phyloP scores from a whole-genome alignment of 2,888 invertebrate genomes.

The Drosophila subquinaria region DNA sequence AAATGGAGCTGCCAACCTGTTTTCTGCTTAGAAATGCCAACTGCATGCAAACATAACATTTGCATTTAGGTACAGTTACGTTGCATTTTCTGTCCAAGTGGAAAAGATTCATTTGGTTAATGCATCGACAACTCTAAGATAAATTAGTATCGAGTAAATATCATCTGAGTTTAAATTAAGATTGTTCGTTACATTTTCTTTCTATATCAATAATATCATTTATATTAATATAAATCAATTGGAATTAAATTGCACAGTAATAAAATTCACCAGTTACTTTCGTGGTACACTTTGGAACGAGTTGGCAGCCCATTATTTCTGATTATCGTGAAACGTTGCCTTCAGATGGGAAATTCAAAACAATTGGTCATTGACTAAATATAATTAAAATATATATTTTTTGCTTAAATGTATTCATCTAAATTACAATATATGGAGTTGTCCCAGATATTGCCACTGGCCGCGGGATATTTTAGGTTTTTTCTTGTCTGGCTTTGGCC shows the following conservation, averaged over 20 bases:
- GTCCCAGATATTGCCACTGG: background rate
- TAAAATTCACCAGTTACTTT: background rate
- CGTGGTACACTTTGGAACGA: background rate
- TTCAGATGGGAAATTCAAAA: background rate
- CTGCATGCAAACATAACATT: background rate
- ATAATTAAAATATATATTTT: conserved; percentile 8
- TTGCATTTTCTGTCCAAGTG: background rate
- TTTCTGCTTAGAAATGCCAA: background rate
- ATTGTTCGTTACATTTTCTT: too few relatives aligned
- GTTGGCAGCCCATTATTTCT: background rate
- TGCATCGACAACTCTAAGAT: too few relatives aligned
- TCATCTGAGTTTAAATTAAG: too few relatives aligned
- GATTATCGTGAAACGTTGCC: background rate
- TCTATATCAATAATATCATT: too few relatives aligned
- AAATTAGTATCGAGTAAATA: too few relatives aligned
- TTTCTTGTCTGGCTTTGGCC: background rate
- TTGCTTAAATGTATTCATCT: background rate
- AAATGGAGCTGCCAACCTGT: conserved; percentile 1
- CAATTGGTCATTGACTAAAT: background rate
- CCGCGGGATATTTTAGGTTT: background rate
- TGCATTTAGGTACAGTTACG: background rate
- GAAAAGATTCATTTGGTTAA: background rate
- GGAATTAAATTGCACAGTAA: background rate
- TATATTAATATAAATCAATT: too few relatives aligned
- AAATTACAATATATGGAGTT: background rate